A percentile compares a stretch with the other conserved stretches of the same genome.
These are phyloP conservation scores for Cinara cedri DNA, from an alignment of 2,888 invertebrate species.

Conservation along the genomic window DNA sequence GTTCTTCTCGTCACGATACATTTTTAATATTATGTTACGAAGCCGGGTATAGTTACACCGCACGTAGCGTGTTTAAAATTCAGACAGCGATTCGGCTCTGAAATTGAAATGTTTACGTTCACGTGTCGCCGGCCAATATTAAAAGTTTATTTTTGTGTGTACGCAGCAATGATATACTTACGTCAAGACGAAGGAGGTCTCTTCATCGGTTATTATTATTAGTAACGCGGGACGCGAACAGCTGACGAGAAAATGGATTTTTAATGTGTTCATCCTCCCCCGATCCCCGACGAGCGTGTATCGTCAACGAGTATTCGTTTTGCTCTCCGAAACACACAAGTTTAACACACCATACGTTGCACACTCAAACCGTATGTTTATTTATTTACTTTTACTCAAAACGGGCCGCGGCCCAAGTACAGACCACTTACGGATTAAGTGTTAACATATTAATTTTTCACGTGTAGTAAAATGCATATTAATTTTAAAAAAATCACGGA, in stretches of 20 bases:
- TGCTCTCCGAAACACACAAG: too few relatives aligned
- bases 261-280: constrained; percentile 31
- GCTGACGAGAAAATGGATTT: constrained; percentile 42
- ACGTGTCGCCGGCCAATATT: constrained; percentile 23
- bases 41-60: too few relatives aligned
- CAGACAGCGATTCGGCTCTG: neutral
- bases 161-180: too few relatives aligned
- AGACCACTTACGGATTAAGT: too few relatives aligned
- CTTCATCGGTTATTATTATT: constrained; percentile 6
- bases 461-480: too few relatives aligned
- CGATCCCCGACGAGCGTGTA: neutral
- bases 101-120: constrained; percentile 23
- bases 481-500: too few relatives aligned
- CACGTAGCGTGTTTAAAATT: constrained; percentile 11
- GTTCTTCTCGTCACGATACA: neutral
- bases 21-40: neutral
- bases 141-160: constrained; percentile 30
- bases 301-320: neutral
- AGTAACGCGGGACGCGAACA: neutral
- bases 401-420: too few relatives aligned
- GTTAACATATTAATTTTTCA: too few relatives aligned
- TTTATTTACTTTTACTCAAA: too few relatives aligned
- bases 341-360: too few relatives aligned
- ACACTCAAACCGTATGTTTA: too few relatives aligned
- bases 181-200: too few relatives aligned